Evolutionary conservation across 2,888 invertebrate species (phyloP).

Genomic region (Neoaliturus tenellus): DNA sequence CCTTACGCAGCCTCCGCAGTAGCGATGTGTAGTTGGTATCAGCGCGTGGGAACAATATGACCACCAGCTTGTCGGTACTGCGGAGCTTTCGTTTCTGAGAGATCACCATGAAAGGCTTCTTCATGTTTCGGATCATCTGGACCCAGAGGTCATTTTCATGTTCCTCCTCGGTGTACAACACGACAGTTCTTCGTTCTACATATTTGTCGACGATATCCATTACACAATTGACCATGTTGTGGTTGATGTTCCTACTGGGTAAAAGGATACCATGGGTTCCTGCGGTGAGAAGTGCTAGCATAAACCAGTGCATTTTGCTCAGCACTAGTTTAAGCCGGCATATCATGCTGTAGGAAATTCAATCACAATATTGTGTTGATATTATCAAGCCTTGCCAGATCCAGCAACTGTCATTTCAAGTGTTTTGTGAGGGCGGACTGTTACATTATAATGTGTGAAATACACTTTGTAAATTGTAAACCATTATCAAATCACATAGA

Average conservation of each 20-base stretch:
- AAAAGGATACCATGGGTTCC: background rate
- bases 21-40: conserved; percentile 20
- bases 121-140: conserved; percentile 1
- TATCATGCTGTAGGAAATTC: background rate
- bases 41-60: conserved; percentile 31
- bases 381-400: background rate
- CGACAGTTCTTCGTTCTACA: conserved; percentile 14
- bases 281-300: background rate
- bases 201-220: conserved; percentile 13
- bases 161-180: conserved; percentile 40
- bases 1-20: background rate
- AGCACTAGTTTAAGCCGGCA: background rate
- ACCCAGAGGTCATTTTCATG: conserved; percentile 30
- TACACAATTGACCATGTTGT: conserved; percentile 37
- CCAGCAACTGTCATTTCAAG: background rate
- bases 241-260: background rate
- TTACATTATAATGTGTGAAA: no score
- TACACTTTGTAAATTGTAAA: no score
- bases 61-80: conserved; percentile 8
- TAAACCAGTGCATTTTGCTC: background rate
- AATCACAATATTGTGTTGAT: background rate
- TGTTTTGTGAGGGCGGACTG: no score
- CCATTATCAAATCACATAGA: no score
- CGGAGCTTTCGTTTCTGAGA: background rate
- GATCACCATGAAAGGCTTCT: conserved; percentile 43